Conservation (phyloP, 2,797 vertebrate species). For the Zenarchopterus dispar region DNA sequence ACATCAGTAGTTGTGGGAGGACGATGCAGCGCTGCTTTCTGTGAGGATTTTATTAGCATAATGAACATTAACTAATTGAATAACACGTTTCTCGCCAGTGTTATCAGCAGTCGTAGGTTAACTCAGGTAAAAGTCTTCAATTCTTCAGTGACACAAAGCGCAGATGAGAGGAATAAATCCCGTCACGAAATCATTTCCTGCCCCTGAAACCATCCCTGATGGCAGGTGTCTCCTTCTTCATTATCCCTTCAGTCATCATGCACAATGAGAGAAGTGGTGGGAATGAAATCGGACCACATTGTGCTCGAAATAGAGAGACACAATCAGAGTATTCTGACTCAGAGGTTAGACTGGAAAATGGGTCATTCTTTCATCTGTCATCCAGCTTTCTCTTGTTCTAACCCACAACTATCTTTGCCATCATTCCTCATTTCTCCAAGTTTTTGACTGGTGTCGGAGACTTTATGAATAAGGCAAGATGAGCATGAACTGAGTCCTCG, state of each 20-base stretch:
- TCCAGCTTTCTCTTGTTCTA: slow-evolving; percentile 19
- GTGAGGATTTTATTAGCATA: no score
- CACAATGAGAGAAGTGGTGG: neutral
- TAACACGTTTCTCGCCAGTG: no score
- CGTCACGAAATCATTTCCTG: slow-evolving; percentile 54
- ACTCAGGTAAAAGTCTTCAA: slow-evolving; percentile 6
- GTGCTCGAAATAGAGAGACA: slow-evolving; percentile 32
- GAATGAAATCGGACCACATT: slow-evolving; percentile 54
- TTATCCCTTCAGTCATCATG: slow-evolving; percentile 46
- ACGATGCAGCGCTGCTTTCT: no score
- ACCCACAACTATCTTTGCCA: slow-evolving; percentile 16
- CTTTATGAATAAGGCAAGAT: slow-evolving; percentile 21
- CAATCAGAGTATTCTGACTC: slow-evolving; percentile 33
- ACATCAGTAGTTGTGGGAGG: no score
- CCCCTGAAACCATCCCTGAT: slow-evolving; percentile 37
- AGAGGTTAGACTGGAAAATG: slow-evolving; percentile 29
- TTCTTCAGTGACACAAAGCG: slow-evolving; percentile 1
- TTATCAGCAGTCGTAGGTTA: neutral
- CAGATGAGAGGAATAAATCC: slow-evolving; percentile 54
- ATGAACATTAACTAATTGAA: no score
- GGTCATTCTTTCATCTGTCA: slow-evolving; percentile 43
- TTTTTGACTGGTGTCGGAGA: neutral
- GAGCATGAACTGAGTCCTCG: neutral
- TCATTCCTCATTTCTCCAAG: neutral
- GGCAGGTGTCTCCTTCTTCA: slow-evolving; percentile 42